Evolutionary conservation across 2,888 invertebrate genomes (phyloP), one percentile per base, ranked within the genome.

Genomic region (Parnassius apollo): DNA sequence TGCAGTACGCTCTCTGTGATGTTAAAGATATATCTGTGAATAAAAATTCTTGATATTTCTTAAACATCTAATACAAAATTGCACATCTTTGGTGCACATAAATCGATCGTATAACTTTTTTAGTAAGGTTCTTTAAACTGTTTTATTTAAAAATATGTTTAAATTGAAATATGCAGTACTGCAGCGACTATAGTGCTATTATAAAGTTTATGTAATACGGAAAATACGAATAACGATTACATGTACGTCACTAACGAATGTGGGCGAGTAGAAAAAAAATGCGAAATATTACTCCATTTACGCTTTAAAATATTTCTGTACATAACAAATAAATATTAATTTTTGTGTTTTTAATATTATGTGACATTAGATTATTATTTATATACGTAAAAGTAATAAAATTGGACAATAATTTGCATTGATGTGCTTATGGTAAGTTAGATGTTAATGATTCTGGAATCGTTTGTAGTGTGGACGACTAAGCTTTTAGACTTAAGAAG

Each of bases 371-470:
- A 77, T 67, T 73, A 72, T 70, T 69, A 73, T 74, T 46, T 77
- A 75, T 78, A 75, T 80, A 81, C 66, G 60, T 66, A 75, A 71
- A 70, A 75, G 71, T 75, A 77, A 74, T 74, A 75, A 78, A 80
- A 78, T 86, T 82, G 85, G 87, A 86, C 83, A 77, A 74, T 82
- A 83, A 81, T 85, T 82, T 83, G 76, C 83, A 83, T 86, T 86
- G 76, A 77, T 85, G 81, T 78, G 80, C 75, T 70, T 79, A 86
- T 86, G 91, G 91, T 91, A 91, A 91, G 91, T 91, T 85, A 81
- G 82, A 82, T 84, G 83, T 85, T 74, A 81, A 78, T 78, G 77
- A 79, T 76, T 74, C 76, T 77, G 77, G 74, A 75, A 80, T 74
- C 77, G 80, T 82, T 74, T 71, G 88, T 88, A 89, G 88, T 86